Evolutionary conservation across 2,888 invertebrate genomes (phyloP).

Genomic region (Linnaemya vulpina): DNA sequence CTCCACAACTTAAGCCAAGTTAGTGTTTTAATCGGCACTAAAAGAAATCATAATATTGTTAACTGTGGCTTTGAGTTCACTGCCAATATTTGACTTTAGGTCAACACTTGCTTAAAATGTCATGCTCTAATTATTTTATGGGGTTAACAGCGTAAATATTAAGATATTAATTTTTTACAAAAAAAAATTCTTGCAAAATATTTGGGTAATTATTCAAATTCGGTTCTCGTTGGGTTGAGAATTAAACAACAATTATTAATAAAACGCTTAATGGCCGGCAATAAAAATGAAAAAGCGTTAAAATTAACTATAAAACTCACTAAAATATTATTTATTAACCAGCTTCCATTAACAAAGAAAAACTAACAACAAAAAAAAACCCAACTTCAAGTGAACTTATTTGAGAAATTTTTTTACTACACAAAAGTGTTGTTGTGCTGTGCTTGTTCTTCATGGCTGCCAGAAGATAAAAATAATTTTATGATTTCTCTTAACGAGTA

Average conservation of each 20-base stretch:
- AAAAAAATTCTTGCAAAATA: too few relatives aligned
- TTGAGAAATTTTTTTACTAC: background rate
- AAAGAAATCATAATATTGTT: too few relatives aligned
- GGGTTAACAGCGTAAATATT: too few relatives aligned
- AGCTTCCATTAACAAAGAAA: background rate
- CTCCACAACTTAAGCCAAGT: too few relatives aligned
- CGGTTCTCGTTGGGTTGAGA: background rate
- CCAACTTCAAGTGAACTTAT: background rate
- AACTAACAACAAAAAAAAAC: background rate
- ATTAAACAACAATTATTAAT: background rate
- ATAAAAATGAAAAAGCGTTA: constrained; percentile 8
- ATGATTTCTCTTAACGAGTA: background rate
- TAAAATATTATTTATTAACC: background rate
- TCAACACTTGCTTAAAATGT: too few relatives aligned
- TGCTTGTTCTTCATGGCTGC: background rate
- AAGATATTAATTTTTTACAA: too few relatives aligned
- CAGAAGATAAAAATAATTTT: background rate
- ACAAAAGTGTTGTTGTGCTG: background rate
- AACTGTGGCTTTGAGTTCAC: too few relatives aligned
- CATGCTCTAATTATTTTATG: too few relatives aligned
- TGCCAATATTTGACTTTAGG: too few relatives aligned
- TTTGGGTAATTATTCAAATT: background rate
- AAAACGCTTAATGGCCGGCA: background rate
- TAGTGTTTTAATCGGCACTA: too few relatives aligned
- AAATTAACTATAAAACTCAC: background rate